Evolutionary conservation across 2,888 invertebrate genomes (phyloP).

Genomic region (Calliscelio sp.): DNA sequence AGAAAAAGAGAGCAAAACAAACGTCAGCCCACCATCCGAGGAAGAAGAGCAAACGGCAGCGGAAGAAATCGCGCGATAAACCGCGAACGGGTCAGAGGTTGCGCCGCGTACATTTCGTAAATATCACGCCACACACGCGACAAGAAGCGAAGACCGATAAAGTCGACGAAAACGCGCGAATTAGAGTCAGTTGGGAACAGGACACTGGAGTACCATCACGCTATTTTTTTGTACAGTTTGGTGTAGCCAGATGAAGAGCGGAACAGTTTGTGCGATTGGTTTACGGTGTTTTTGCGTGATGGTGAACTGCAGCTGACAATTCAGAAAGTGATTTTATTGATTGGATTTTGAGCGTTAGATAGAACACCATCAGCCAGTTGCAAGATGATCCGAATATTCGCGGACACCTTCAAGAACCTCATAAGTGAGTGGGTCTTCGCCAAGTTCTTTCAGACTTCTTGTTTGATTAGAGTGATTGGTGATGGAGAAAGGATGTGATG

Average conservation of each 20-base stretch:
- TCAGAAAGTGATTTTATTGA: slow-evolving; percentile 40
- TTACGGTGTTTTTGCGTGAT: slow-evolving; percentile 46
- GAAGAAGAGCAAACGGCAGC: slow-evolving; percentile 67
- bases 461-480: background rate
- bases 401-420: slow-evolving; percentile 82
- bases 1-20: slow-evolving; percentile 9
- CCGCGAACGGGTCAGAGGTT: slow-evolving; percentile 62
- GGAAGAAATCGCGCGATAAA: slow-evolving; percentile 70
- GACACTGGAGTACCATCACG: slow-evolving; percentile 37
- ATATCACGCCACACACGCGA: slow-evolving; percentile 78
- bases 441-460: background rate
- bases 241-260: too few relatives aligned
- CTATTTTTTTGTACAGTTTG: slow-evolving; percentile 29
- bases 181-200: slow-evolving; percentile 77
- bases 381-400: slow-evolving; percentile 84
- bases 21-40: slow-evolving; percentile 14
- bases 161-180: slow-evolving; percentile 79
- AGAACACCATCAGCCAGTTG: slow-evolving; percentile 10
- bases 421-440: slow-evolving; percentile 83
- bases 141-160: slow-evolving; percentile 77
- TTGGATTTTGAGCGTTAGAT: slow-evolving; percentile 8
- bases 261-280: slow-evolving; percentile 52
- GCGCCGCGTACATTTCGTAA: slow-evolving; percentile 58
- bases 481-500: too few relatives aligned
- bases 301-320: slow-evolving; percentile 74